Evolutionary conservation across 2,113 vertebrate genomes (phyloP), one percentile per base, ranked within the genome.

Genomic region (Pterophyllum scalare): DNA sequence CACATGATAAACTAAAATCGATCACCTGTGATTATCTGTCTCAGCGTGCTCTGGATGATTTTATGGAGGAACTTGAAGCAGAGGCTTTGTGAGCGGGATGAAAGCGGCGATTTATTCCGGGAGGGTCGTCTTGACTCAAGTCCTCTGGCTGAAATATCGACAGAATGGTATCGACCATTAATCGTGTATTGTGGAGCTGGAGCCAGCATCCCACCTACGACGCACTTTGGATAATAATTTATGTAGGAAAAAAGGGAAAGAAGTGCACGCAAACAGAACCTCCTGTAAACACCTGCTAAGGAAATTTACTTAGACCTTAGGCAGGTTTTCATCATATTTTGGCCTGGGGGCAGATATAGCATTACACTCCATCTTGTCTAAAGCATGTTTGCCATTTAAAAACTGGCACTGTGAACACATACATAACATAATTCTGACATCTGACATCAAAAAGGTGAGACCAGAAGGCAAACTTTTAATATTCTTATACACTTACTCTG

Each of bases 121-220:
- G 33, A 75, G 76, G 19, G 85, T 59, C 24, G 60, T 59, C 79
- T 76, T 24, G 79, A 87, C 79, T 74, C 19, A 2, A 67, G 74
- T 77, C 77, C 76, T 80, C 65, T 61, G 77, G 87, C 64, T 85
- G 79, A 89, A 90, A 70, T 84, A 92, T 92, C 26, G 85, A 91
- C 83, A 75, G 75, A 79, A 26, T 6, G 28, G 43, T 64, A 88
- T 89, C 20, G 52, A 83, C 59, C 85, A 15, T 75, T 83, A 64
- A 83, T 90, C 20, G 35, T 12, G 72, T 70, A 70, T 80, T 82
- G 62, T 81, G 56, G 57, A 85, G 74, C 82, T 56, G 79, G 31
- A 28, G 40, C 64, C 75, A 46, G 52, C 75, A n/a, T 40, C 59
- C 46, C 59, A 33, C 81, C 35, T 43, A 59, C 61, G 43, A 79